Conservation (phyloP, 2,113 vertebrate species). For the Tylochromis polylepis region DNA sequence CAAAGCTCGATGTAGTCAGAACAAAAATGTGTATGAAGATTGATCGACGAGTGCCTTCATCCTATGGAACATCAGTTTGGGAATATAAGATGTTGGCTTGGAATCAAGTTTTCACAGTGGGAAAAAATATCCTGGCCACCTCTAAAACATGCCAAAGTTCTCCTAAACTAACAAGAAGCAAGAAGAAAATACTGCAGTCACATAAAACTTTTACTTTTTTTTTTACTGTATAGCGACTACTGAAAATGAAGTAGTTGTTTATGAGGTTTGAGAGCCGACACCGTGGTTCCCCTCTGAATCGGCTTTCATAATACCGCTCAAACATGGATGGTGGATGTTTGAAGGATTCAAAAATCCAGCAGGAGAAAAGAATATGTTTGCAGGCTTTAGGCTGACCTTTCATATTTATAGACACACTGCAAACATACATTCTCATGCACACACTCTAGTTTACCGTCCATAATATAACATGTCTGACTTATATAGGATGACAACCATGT, state of each 20-base stretch:
- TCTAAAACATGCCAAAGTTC: not conserved
- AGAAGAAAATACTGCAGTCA: not conserved
- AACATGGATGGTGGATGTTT: not conserved
- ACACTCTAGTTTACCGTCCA: not conserved
- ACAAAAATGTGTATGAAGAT: not conserved
- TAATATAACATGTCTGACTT: not conserved
- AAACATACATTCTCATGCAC: not conserved
- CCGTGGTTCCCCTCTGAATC: not conserved
- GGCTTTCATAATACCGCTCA: not conserved
- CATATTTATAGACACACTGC: not conserved
- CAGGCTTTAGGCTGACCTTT: not conserved
- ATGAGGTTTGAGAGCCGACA: not conserved
- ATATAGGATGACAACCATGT: constrained; percentile 6
- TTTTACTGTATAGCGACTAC: not conserved
- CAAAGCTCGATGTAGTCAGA: not conserved
- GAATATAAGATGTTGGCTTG: not conserved
- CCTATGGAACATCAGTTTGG: not conserved
- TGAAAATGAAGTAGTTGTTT: not conserved
- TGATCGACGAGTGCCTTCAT: not conserved
- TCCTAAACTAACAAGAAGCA: not conserved
- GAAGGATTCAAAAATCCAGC: not conserved
- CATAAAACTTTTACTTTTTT: not conserved
- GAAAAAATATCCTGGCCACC: not conserved
- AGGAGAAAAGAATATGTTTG: not conserved
- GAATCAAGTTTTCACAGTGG: not conserved